Conservation (phyloP, 2,888 invertebrate species). For the Diadegma fenestrale region DNA sequence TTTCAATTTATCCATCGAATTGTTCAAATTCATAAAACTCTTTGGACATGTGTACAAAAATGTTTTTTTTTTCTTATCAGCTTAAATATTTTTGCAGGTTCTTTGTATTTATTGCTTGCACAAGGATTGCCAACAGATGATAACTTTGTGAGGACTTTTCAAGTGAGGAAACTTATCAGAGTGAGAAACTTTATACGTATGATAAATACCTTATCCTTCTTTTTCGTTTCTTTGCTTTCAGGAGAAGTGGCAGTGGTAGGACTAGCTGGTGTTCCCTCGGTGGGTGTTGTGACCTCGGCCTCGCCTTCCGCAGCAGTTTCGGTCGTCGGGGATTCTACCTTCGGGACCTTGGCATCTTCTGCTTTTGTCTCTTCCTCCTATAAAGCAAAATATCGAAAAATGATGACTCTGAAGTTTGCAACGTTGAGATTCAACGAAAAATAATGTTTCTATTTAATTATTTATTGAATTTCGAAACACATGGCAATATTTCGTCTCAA, state of each 20-base stretch:
- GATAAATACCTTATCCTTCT: constrained; percentile 81
- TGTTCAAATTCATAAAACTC: background rate
- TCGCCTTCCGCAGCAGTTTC: constrained; percentile 79
- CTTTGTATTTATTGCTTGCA: background rate
- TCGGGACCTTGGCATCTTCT: constrained; percentile 80
- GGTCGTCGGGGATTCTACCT: constrained; percentile 76
- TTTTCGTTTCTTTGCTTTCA: constrained; percentile 83
- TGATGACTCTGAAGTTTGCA: too few species aligned
- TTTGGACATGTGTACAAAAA: background rate
- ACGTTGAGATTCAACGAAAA: too few species aligned
- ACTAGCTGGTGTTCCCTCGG: constrained; percentile 80
- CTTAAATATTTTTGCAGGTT: background rate
- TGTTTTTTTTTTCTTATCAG: background rate
- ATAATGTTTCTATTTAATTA: too few species aligned
- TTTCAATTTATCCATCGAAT: background rate
- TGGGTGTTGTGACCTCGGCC: constrained; percentile 82
- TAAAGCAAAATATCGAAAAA: constrained; percentile 66
- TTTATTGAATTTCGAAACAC: too few species aligned
- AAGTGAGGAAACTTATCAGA: background rate
- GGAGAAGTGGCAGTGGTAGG: constrained; percentile 80
- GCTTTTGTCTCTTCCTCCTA: constrained; percentile 77
- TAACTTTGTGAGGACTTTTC: too few species aligned
- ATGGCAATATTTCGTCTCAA: too few species aligned
- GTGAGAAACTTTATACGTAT: background rate
- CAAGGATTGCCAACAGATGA: background rate